Evolutionary conservation across 2,113 vertebrate genomes (phyloP).

Genomic region (Leucoraja erinaceus): DNA sequence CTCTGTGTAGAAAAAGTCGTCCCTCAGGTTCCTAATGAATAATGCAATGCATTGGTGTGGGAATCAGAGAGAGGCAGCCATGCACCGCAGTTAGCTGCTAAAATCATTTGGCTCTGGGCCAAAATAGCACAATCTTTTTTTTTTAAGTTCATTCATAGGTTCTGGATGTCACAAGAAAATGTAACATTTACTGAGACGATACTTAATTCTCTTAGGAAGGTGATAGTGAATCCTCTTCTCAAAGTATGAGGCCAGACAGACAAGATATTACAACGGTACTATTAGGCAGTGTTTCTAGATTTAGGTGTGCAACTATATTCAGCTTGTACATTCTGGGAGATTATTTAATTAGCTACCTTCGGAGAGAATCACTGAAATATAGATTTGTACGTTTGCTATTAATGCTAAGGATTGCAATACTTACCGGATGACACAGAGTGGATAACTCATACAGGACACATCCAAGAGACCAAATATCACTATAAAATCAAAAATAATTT

Average conservation of each 20-base stretch:
- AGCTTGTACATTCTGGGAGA: neutral
- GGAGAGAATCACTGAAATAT: neutral
- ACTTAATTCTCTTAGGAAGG: neutral
- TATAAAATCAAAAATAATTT: constrained; percentile 45
- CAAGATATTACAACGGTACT: neutral
- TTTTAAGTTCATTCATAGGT: neutral
- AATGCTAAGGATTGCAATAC: constrained; percentile 43
- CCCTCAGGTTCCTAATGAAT: too few relatives aligned
- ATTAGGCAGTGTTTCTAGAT: neutral
- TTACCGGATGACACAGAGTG: constrained; percentile 77
- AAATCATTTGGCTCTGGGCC: too few relatives aligned
- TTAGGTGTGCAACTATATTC: neutral
- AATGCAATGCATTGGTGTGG: too few relatives aligned
- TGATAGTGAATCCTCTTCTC: neutral
- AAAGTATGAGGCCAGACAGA: too few relatives aligned
- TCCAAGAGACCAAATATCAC: constrained; percentile 87
- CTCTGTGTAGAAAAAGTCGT: too few relatives aligned
- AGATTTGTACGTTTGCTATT: neutral
- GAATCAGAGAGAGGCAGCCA: too few relatives aligned
- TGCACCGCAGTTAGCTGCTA: too few relatives aligned
- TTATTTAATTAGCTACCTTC: neutral
- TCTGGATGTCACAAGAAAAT: neutral
- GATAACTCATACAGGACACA: constrained; percentile 84
- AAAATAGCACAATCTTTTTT: neutral
- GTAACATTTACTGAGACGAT: neutral